These are phyloP conservation scores for Antheraea pernyi DNA, from an alignment of 1,140 invertebrate genomes.

Conservation along the genomic window DNA sequence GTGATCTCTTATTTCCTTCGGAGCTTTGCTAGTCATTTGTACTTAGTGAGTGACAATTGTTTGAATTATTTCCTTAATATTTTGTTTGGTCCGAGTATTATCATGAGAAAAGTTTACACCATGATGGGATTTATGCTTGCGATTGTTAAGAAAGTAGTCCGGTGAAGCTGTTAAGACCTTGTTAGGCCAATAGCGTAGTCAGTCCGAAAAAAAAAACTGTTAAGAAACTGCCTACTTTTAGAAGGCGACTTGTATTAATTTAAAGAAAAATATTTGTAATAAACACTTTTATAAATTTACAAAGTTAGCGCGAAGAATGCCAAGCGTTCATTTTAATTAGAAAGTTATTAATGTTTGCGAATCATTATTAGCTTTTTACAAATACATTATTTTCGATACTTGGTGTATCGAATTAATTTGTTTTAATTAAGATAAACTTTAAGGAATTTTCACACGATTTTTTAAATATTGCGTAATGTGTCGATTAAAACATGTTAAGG, in stretches of 20 bases:
- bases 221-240: slow-evolving; percentile 55
- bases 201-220: too few species aligned
- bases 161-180: too few species aligned
- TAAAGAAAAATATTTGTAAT: neutral
- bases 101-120: slow-evolving; percentile 55
- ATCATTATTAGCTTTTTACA: neutral
- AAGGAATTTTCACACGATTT: too few species aligned
- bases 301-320: neutral
- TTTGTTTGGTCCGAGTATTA: slow-evolving; percentile 31
- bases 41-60: slow-evolving; percentile 29
- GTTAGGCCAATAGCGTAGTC: too few species aligned
- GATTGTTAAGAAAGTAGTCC: too few species aligned
- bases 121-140: slow-evolving; percentile 41
- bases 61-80: slow-evolving; percentile 37
- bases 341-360: neutral
- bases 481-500: too few species aligned
- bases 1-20: slow-evolving; percentile 23
- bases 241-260: slow-evolving; percentile 25
- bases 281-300: neutral
- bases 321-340: neutral
- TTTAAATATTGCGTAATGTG: too few species aligned
- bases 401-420: too few species aligned
- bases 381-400: too few species aligned
- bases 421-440: too few species aligned
- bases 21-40: slow-evolving; percentile 3